phyloP scores from a whole-genome alignment of 2,113 vertebrate species.

The cattle (Bos taurus) region DNA sequence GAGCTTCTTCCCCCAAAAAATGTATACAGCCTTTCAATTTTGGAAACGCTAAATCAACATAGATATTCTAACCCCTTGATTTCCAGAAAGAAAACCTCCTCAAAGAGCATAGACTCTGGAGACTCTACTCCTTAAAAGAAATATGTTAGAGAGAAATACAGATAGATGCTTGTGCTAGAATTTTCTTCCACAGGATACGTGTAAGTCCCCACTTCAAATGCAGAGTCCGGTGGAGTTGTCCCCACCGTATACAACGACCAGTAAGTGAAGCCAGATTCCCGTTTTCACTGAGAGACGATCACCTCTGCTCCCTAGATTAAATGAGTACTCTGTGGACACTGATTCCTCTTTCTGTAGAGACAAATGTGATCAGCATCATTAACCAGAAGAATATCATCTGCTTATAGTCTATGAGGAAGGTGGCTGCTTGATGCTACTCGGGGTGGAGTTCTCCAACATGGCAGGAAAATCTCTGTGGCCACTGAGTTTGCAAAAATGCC shows the following conservation, averaged over 20 bases:
- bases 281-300: slow-evolving; percentile 71
- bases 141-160: neutral
- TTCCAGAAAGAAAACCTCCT: neutral
- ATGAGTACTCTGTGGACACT: slow-evolving; percentile 71
- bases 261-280: slow-evolving; percentile 60
- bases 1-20: neutral
- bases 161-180: neutral
- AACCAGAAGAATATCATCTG: slow-evolving; percentile 68
- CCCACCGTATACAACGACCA: neutral
- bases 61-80: neutral
- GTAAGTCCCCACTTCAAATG: neutral
- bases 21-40: neutral
- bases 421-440: slow-evolving; percentile 15
- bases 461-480: slow-evolving; percentile 65
- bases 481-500: slow-evolving; percentile 49
- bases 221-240: neutral
- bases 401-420: slow-evolving; percentile 54
- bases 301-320: slow-evolving; percentile 66
- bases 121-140: neutral
- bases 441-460: slow-evolving; percentile 55
- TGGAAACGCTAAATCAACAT: slow-evolving; percentile 5
- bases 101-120: neutral
- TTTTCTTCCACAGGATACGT: neutral
- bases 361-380: slow-evolving; percentile 63
- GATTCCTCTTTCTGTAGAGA: slow-evolving; percentile 67